phyloP scores from a whole-genome alignment of 2,888 invertebrate species.

The Ecdyonurus torrentis region DNA sequence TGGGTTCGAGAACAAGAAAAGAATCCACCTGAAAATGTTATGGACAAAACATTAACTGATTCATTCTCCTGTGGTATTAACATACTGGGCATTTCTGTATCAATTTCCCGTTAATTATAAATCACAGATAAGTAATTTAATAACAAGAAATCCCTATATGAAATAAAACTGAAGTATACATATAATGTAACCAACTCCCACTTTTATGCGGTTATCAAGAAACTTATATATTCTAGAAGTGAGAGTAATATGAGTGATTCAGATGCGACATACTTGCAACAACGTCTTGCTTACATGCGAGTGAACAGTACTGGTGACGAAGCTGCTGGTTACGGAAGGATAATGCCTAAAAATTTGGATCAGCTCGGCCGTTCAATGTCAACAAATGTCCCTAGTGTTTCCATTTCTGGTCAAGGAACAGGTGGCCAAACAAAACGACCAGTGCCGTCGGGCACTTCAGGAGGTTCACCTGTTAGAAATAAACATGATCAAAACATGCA shows the following conservation, averaged over 20 bases:
- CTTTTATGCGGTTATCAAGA: too few relatives aligned
- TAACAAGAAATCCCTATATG: too few relatives aligned
- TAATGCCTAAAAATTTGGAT: conserved; percentile 23
- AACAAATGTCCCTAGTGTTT: conserved; percentile 12
- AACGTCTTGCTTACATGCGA: background rate
- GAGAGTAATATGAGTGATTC: background rate
- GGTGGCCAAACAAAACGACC: conserved; percentile 10
- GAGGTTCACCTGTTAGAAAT: conserved; percentile 15
- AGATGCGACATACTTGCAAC: background rate
- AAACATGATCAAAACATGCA: conserved; percentile 23
- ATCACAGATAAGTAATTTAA: too few relatives aligned
- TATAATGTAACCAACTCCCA: too few relatives aligned
- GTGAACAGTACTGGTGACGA: background rate
- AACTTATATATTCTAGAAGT: too few relatives aligned
- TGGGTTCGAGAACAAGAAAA: too few relatives aligned
- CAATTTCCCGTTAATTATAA: too few relatives aligned
- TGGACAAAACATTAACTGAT: too few relatives aligned
- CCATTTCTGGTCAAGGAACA: conserved; percentile 7
- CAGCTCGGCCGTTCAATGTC: conserved; percentile 13
- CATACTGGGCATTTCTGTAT: too few relatives aligned
- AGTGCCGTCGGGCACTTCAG: conserved; percentile 16
- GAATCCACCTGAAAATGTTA: too few relatives aligned
- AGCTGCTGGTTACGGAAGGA: conserved; percentile 22
- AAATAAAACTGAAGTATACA: too few relatives aligned
- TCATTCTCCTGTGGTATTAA: too few relatives aligned